These are phyloP conservation scores for Petrolisthes cinctipes DNA, from an alignment of 2,888 invertebrate species.

Conservation along the genomic window DNA sequence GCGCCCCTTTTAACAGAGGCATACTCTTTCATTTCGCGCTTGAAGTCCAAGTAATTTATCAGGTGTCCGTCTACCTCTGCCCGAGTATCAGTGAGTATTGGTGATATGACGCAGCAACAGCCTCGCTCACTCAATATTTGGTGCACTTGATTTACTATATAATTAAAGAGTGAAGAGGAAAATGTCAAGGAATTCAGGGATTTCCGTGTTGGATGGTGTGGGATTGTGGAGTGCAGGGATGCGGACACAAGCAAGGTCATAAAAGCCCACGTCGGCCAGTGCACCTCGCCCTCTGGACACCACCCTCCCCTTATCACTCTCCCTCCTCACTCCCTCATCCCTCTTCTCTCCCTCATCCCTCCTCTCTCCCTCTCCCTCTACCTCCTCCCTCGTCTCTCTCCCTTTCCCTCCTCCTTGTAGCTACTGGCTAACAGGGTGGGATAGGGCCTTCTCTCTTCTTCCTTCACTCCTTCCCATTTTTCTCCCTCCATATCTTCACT, in stretches of 20 bases:
- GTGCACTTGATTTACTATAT: background rate
- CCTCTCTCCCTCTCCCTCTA: background rate
- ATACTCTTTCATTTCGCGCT: too few species aligned
- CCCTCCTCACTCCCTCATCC: background rate
- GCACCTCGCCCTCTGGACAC: background rate
- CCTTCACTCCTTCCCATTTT: background rate
- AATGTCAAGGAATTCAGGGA: background rate
- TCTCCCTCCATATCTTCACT: background rate
- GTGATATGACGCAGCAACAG: too few species aligned
- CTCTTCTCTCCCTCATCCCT: background rate
- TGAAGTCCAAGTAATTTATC: too few species aligned
- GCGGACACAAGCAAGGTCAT: conserved; percentile 35
- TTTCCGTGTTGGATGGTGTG: background rate
- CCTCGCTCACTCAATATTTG: too few species aligned
- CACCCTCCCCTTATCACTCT: background rate
- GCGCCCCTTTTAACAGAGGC: too few species aligned
- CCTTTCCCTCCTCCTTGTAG: too few species aligned
- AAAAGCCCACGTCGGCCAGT: conserved; percentile 18
- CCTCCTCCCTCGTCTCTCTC: background rate
- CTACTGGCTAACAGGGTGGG: too few species aligned
- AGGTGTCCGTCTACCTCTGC: too few species aligned
- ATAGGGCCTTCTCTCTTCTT: background rate
- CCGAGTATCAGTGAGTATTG: too few species aligned
- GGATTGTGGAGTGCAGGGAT: conserved; percentile 23
- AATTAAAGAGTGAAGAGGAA: background rate